Percentiles rank a stretch among this genome's conserved stretches.
Conservation (phyloP, 2,888 invertebrate species). For the Chloroclysta siterata region DNA sequence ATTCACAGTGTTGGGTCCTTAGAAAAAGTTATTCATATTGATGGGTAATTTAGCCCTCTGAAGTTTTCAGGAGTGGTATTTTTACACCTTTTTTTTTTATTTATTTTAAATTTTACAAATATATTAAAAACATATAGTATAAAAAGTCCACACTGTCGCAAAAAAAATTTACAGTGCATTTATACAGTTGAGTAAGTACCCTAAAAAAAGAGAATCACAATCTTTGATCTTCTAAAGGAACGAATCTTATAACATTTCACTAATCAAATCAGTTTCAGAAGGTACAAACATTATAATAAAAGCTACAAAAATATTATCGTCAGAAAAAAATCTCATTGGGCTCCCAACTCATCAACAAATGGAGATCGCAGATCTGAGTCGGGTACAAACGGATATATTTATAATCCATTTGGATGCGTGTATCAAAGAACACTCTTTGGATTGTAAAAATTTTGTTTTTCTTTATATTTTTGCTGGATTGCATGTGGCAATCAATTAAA, state of each 20-base stretch:
- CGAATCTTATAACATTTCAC: conserved; percentile 11
- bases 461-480: too few relatives aligned
- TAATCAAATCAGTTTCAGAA: conserved; percentile 14
- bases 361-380: conserved; percentile 27
- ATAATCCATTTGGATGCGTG: conserved; percentile 9
- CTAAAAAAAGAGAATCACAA: background rate
- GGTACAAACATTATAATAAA: conserved; percentile 20
- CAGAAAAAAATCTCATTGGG: conserved; percentile 28
- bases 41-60: too few relatives aligned
- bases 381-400: conserved; percentile 16
- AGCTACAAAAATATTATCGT: conserved; percentile 32
- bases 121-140: too few relatives aligned
- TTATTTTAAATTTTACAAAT: too few relatives aligned
- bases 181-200: too few relatives aligned
- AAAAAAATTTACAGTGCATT: too few relatives aligned
- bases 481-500: too few relatives aligned
- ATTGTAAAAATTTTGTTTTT: background rate
- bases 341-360: conserved; percentile 40
- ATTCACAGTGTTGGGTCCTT: too few relatives aligned
- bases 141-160: too few relatives aligned
- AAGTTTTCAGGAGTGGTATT: too few relatives aligned
- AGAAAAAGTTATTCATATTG: too few relatives aligned
- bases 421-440: background rate
- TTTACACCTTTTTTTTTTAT: too few relatives aligned
- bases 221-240: background rate